These are phyloP conservation scores for Agriopis leucophaearia DNA, from an alignment of 2,888 invertebrate species.

Conservation along the genomic window DNA sequence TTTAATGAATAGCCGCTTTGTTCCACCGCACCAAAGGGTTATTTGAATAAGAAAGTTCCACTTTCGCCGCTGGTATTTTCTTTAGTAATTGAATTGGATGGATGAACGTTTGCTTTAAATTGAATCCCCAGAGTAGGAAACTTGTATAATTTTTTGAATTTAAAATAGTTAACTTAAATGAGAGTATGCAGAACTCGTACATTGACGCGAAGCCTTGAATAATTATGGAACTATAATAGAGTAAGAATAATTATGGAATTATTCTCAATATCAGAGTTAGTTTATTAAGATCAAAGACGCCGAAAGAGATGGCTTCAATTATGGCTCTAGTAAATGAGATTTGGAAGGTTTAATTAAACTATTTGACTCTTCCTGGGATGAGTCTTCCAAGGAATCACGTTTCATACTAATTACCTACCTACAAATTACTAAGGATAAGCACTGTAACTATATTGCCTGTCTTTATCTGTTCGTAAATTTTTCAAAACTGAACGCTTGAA, in stretches of 20 bases:
- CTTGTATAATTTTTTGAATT: constrained; percentile 39
- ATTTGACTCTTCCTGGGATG: not conserved
- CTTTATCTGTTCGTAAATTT: too few relatives aligned
- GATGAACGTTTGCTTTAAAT: constrained; percentile 63
- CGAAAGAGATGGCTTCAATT: constrained; percentile 6
- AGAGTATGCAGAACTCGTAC: not conserved
- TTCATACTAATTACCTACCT: too few relatives aligned
- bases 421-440: too few relatives aligned
- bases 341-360: constrained; percentile 7
- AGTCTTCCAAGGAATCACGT: not conserved
- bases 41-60: constrained; percentile 81
- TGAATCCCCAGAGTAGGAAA: constrained; percentile 52
- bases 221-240: too few relatives aligned
- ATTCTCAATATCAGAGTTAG: constrained; percentile 13
- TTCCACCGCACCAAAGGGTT: constrained; percentile 70
- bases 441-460: too few relatives aligned
- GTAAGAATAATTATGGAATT: not conserved
- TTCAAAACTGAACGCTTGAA: too few relatives aligned
- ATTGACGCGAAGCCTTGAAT: too few relatives aligned
- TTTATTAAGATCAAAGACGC: constrained; percentile 10
- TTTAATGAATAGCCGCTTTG: constrained; percentile 80
- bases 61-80: constrained; percentile 73
- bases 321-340: constrained; percentile 12
- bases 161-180: constrained; percentile 25
- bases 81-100: constrained; percentile 80